Evolutionary conservation across 2,888 invertebrate genomes (phyloP), one percentile per base, ranked within the genome.

Genomic region (Esperia sulphurella): DNA sequence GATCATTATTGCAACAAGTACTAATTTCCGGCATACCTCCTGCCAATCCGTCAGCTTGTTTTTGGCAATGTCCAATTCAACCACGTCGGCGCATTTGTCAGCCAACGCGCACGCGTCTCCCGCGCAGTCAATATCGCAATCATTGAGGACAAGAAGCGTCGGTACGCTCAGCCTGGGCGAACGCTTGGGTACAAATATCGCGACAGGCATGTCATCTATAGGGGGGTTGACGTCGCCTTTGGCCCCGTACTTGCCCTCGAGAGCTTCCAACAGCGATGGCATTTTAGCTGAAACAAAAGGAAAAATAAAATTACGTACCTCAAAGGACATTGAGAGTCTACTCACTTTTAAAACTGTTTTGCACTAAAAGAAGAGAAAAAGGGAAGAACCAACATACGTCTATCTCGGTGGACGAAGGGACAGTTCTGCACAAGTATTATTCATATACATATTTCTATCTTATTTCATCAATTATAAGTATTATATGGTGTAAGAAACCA

Each of bases 21-120:
- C 35, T 1, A 35, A 35, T 35, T 13, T 14, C n/a, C 13, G 3
- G 14, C 72, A 81, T 84, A 95, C 96, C 92, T 98, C 97, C 61
- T 93, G 92, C 97, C 98, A 97, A 69, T 95, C 93, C 52, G 93
- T 93, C 14, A 98, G 91, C 75, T 95, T 95, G 82, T 98, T 98
- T 76, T 97, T 96, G 38, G 98, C 97, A 63, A 98, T 91, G 79
- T 98, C 98, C 61, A 98, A 91, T 80, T 98, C 98, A 63, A 96
- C 94, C n/a, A 98, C 97, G 63, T 95, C 94, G 46, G 94, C 94
- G 76, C 96, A 97, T 77, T 96, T 96, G 61, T 94, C 94, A 37
- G 94, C 93, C 48, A 97, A 91, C 53, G 92, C 93, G 54, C 94
- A 92, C 46, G 95, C 94, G 73, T 95, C 95, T 21, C 98, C 98